phyloP scores from a whole-genome alignment of 2,888 invertebrate genomes.

The Protonemura montana region DNA sequence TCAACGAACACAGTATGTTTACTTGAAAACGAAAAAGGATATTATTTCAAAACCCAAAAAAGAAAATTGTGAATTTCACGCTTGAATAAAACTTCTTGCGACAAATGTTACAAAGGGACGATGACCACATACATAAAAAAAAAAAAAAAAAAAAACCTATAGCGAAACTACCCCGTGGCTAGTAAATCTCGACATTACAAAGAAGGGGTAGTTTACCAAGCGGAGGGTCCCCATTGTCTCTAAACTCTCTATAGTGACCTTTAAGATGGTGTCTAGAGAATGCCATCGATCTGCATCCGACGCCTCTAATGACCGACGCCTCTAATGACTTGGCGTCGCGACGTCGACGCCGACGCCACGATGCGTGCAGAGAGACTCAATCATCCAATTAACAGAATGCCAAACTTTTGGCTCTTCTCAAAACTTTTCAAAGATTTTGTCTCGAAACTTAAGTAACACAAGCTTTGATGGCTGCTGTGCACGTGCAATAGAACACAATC shows the following conservation, averaged over 20 bases:
- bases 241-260: neutral
- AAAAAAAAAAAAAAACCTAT: neutral
- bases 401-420: neutral
- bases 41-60: neutral
- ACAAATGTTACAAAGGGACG: neutral
- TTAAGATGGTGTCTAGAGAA: neutral
- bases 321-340: neutral
- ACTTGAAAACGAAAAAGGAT: neutral
- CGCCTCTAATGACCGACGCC: neutral
- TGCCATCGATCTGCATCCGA: neutral
- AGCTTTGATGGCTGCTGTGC: no score
- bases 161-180: neutral
- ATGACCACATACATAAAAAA: neutral
- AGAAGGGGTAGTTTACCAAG: neutral
- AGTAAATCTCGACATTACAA: neutral
- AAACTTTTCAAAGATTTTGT: neutral
- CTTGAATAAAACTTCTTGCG: neutral
- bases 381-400: conserved; percentile 4
- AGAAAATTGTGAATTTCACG: neutral
- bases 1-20: neutral
- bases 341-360: neutral
- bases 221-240: neutral
- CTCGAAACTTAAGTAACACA: neutral
- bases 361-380: neutral
- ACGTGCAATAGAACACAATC: no score